phyloP scores from a whole-genome alignment of 2,888 invertebrate genomes.

The Mesochorus sp. region DNA sequence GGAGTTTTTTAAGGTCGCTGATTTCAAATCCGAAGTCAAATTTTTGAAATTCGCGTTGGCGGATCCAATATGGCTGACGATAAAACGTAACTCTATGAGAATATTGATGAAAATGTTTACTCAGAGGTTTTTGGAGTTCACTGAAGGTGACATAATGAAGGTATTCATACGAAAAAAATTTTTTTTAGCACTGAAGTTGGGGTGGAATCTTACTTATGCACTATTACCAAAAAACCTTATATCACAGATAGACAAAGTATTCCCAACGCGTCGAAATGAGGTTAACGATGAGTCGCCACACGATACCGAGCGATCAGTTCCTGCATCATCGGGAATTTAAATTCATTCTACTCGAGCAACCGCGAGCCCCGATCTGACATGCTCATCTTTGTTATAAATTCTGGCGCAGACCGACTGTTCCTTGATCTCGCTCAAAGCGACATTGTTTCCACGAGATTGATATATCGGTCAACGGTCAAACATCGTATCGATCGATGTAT shows the following conservation, averaged over 20 bases:
- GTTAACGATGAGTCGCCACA: neutral
- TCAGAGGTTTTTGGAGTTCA: neutral
- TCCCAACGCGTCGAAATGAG: neutral
- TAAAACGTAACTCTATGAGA: no score
- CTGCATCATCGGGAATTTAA: conserved; percentile 21
- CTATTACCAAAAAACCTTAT: no score
- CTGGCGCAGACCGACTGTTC: conserved; percentile 1
- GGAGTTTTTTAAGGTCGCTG: no score
- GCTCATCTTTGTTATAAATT: conserved; percentile 25
- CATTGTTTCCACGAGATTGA: conserved; percentile 48
- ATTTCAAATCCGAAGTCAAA: no score
- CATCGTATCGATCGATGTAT: conserved; percentile 40
- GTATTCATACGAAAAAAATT: no score
- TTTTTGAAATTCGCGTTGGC: no score
- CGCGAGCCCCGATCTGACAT: conserved; percentile 26
- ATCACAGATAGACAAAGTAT: no score
- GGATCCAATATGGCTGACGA: no score
- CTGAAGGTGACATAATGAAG: no score
- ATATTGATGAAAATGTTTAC: no score
- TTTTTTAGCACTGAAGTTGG: neutral
- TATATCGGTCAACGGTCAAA: conserved; percentile 54
- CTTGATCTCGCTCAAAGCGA: conserved; percentile 41
- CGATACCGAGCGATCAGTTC: neutral
- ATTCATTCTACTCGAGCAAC: conserved; percentile 33
- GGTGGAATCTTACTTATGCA: neutral